Conservation (phyloP, 1,140 invertebrate genomes). For the Planococcus citri region DNA sequence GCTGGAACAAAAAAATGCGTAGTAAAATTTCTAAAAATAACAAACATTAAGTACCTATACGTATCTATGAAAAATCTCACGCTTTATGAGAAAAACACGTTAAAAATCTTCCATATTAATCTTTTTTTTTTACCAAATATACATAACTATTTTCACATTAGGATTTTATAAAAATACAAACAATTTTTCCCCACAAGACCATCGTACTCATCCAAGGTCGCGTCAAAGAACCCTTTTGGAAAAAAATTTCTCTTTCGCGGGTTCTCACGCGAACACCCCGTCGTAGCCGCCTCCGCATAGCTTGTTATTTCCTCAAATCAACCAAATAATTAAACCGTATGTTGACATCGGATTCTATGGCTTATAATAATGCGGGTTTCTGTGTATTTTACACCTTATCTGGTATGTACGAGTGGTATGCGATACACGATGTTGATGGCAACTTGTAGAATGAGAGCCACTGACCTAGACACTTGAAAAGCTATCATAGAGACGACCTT, state of each 20-base stretch:
- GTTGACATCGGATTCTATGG: background rate
- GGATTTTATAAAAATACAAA: too few species aligned
- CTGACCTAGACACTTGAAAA: conserved; percentile 6
- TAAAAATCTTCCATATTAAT: too few species aligned
- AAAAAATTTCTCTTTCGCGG: background rate
- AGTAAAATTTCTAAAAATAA: background rate
- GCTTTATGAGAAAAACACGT: too few species aligned
- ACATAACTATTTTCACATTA: too few species aligned
- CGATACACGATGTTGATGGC: too few species aligned
- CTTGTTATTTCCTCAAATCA: background rate
- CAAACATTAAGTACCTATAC: background rate
- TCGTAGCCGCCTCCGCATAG: background rate
- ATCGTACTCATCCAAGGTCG: background rate
- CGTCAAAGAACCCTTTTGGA: background rate
- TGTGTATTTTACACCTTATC: background rate
- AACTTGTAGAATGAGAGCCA: background rate
- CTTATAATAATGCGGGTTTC: background rate
- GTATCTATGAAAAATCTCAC: too few species aligned
- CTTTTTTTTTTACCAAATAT: too few species aligned
- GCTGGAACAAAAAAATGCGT: background rate
- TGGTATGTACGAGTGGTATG: too few species aligned
- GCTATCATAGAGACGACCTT: background rate
- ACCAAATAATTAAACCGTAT: background rate
- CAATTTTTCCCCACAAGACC: background rate
- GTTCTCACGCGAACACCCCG: background rate